Percentiles rank a stretch among this genome's conserved stretches.
phyloP scores from a whole-genome alignment of 2,888 invertebrate genomes.

The Ophion obscuratus region DNA sequence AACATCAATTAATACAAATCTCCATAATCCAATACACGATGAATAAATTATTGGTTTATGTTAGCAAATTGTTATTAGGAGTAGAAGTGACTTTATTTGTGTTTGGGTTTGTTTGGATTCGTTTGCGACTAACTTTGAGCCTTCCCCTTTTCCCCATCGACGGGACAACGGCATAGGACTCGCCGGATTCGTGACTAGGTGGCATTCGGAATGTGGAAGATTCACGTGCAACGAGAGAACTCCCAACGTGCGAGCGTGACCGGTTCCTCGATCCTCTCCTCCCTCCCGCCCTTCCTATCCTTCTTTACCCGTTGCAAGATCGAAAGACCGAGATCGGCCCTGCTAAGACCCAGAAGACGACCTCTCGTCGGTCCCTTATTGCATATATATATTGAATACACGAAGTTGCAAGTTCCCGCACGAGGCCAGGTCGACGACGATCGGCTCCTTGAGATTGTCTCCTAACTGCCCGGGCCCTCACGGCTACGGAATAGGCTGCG shows the following conservation, averaged over 20 bases:
- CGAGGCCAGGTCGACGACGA: constrained; percentile 50
- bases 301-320: constrained; percentile 35
- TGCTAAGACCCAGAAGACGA: constrained; percentile 44
- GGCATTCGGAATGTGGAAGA: constrained; percentile 65
- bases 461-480: constrained; percentile 38
- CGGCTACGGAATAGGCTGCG: constrained; percentile 48
- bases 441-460: constrained; percentile 62
- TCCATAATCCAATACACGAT: no score
- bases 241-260: constrained; percentile 75
- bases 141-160: not conserved
- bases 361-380: constrained; percentile 42
- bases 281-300: not conserved
- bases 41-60: no score
- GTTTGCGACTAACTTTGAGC: not conserved
- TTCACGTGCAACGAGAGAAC: constrained; percentile 47
- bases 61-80: no score
- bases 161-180: not conserved
- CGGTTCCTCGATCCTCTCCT: constrained; percentile 73
- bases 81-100: no score
- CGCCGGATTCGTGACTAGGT: constrained; percentile 60
- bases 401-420: constrained; percentile 44
- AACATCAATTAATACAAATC: no score
- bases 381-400: not conserved
- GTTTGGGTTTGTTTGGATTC: not conserved
- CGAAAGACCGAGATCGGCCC: constrained; percentile 56